Base-by-base conservation (phyloP, 2,888 invertebrate genomes). In the Leucophenga maculata region DNA sequence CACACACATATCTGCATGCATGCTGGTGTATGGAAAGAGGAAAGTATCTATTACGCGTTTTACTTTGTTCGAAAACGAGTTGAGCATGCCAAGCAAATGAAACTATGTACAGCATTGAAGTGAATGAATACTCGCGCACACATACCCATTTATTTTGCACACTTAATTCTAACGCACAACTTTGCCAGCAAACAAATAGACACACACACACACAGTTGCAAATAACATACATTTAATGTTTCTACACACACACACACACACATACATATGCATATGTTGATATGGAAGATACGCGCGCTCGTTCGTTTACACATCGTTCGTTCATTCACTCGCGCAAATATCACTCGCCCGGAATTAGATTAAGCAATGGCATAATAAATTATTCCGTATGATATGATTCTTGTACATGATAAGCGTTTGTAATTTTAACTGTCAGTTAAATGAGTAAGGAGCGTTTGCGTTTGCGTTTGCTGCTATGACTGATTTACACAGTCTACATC, bases 321-420 rank as follows among this genome's bases (percentile, higher is more conserved):
- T 39, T 39, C 44, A 60, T 16, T 39, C 60, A 60, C 39, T 18
- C 69, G 69, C 72, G 68, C 71, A 74, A 73, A 77, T 77, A 77
- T 74, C 52, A 39, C 64, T 74, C 52, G 52, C 64, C 39, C 64
- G 68, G 82, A 82, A 82, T 81, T 77, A 82, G 79, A 81, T 81
- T 81, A 82, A 82, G 82, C 82, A 82, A 75, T 76, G 79, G 72
- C 78, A 81, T 82, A 81, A 81, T 81, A 81, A 81, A 81, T 81
- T 81, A 82, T 81, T 81, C 82, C 80, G 82, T 81, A 80, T 82
- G 80, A 81, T 82, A 81, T 82, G 80, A 81, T 82, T 81, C 80
- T 81, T 78, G 78, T 81, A 81, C 80, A 81, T 82, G 80, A 81
- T 81, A 81, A 82, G 80, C 80, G 80, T 81, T 81, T 80, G 82